Evolutionary conservation across 2,888 invertebrate genomes (phyloP).

Genomic region (Geotrupes spiniger): DNA sequence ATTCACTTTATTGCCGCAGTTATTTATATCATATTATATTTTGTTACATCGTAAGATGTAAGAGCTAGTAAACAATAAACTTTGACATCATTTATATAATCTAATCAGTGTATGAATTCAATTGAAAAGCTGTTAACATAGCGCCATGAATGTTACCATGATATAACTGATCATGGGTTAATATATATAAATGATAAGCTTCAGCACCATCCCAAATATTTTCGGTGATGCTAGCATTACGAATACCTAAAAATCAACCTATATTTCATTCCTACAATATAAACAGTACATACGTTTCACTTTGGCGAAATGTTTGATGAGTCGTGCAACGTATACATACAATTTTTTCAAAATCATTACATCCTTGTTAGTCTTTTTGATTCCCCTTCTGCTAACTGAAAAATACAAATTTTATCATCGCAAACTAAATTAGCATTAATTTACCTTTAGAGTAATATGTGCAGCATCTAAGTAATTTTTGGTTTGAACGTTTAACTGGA

Average conservation of each 20-base stretch:
- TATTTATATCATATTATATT: constrained; percentile 85
- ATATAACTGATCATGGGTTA: constrained; percentile 78
- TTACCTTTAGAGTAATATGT: constrained; percentile 53
- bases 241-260: constrained; percentile 5
- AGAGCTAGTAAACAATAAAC: constrained; percentile 69
- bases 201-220: constrained; percentile 83
- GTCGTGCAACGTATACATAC: constrained; percentile 83
- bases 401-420: too few species aligned
- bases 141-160: constrained; percentile 73
- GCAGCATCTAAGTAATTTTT: constrained; percentile 81
- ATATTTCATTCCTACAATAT: not conserved
- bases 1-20: constrained; percentile 87
- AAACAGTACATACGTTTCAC: constrained; percentile 9
- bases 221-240: constrained; percentile 50
- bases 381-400: constrained; percentile 76
- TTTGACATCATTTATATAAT: constrained; percentile 65
- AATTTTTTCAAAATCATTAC: constrained; percentile 83
- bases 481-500: constrained; percentile 79
- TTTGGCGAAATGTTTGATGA: constrained; percentile 66
- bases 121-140: constrained; percentile 68
- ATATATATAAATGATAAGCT: constrained; percentile 78
- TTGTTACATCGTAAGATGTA: constrained; percentile 60
- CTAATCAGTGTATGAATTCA: constrained; percentile 77
- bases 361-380: constrained; percentile 67
- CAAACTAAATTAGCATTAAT: too few species aligned